These are phyloP conservation scores for Dreissena polymorpha DNA, from an alignment of 1,140 invertebrate genomes.

Conservation along the genomic window DNA sequence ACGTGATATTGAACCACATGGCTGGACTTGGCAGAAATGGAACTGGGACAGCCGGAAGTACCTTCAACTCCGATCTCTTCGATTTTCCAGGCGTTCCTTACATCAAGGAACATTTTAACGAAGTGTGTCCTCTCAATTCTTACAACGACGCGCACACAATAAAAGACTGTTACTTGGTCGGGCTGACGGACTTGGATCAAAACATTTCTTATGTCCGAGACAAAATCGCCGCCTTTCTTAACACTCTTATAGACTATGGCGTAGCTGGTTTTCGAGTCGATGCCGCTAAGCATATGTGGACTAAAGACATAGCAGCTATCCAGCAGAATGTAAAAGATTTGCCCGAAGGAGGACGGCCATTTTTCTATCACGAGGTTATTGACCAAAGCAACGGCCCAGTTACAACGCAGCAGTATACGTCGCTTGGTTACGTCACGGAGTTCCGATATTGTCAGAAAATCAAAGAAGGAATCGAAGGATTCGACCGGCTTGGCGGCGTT, in stretches of 20 bases:
- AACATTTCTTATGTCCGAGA: constrained; percentile 83
- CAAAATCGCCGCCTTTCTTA: constrained; percentile 84
- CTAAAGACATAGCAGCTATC: constrained; percentile 61
- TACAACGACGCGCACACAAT: constrained; percentile 68
- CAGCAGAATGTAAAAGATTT: constrained; percentile 79
- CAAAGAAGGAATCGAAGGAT: constrained; percentile 21
- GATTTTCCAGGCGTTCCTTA: constrained; percentile 81
- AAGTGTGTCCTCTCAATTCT: constrained; percentile 73
- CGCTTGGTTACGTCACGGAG: constrained; percentile 85
- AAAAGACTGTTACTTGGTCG: constrained; percentile 86
- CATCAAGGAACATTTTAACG: constrained; percentile 67
- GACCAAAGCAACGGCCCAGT: constrained; percentile 86
- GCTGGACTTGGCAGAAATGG: constrained; percentile 80
- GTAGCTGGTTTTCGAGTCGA: constrained; percentile 85
- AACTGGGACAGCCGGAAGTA: constrained; percentile 68
- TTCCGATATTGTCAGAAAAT: constrained; percentile 82
- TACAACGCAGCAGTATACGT: constrained; percentile 79
- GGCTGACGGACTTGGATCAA: constrained; percentile 88
- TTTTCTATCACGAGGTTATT: constrained; percentile 90
- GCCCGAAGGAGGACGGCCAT: constrained; percentile 64
- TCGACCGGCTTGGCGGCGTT: constrained; percentile 8
- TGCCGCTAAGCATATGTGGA: constrained; percentile 72
- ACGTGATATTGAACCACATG: constrained; percentile 94
- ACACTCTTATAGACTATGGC: constrained; percentile 85
- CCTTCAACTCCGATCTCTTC: constrained; percentile 72